Conservation (phyloP, 2,113 vertebrate genomes). For the Hydrochoerus hydrochaeris region DNA sequence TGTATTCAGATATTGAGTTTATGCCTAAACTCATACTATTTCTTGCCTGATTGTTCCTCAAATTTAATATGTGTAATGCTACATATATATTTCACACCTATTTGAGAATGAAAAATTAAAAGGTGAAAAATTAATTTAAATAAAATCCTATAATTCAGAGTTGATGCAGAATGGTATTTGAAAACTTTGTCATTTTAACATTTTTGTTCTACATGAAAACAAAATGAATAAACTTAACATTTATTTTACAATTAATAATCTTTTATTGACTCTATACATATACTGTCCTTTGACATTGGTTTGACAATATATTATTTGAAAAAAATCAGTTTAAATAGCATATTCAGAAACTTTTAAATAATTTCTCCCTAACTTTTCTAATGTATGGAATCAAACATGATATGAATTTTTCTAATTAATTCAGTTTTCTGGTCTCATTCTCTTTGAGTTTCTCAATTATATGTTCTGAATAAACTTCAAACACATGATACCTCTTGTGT, state of each 20-base stretch:
- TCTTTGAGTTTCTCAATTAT: conserved; percentile 23
- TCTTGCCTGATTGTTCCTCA: background rate
- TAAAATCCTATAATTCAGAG: background rate
- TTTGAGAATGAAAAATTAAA: conserved; percentile 7
- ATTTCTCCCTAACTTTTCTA: background rate
- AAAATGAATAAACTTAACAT: background rate
- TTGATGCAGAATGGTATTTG: background rate
- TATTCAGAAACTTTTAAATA: background rate
- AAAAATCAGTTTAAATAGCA: background rate
- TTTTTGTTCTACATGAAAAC: background rate
- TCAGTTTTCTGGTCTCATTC: background rate
- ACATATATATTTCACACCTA: background rate
- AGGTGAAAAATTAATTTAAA: conserved; percentile 6
- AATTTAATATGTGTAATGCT: background rate
- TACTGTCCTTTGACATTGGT: background rate
- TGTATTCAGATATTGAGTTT: background rate
- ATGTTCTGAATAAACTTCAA: conserved; percentile 29
- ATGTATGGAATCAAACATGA: background rate
- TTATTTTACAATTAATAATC: background rate
- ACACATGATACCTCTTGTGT: background rate
- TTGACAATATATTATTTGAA: conserved; percentile 6
- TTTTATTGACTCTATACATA: background rate
- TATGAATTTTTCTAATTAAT: background rate
- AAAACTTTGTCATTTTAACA: background rate
- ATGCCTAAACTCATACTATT: background rate